phyloP scores from a whole-genome alignment of 1,140 invertebrate species.

The Eciton burchellii region DNA sequence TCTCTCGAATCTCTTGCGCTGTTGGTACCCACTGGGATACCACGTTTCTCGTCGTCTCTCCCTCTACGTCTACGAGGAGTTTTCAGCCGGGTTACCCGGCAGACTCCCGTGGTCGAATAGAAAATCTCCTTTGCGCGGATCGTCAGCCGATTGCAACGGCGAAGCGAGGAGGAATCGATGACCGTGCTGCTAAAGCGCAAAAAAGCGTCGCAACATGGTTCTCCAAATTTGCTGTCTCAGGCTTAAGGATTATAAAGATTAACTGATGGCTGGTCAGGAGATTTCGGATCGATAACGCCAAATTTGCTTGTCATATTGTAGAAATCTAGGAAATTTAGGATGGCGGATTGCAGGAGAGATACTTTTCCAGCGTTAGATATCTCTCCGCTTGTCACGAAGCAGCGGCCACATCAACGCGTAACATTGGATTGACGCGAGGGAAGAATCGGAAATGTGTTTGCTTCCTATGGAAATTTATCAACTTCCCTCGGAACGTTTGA shows the following conservation, averaged over 20 bases:
- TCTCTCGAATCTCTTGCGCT: slow-evolving; percentile 63
- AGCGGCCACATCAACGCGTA: too few relatives aligned
- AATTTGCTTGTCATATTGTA: background rate
- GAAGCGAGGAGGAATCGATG: slow-evolving; percentile 24
- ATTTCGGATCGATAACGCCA: background rate
- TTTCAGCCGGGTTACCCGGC: slow-evolving; percentile 44
- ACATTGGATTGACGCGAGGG: background rate
- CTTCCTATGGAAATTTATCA: background rate
- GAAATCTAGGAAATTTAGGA: background rate
- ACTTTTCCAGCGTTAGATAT: too few relatives aligned
- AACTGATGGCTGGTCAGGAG: too few relatives aligned
- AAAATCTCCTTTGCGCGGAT: slow-evolving; percentile 50
- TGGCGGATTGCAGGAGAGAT: too few relatives aligned
- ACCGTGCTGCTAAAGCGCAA: background rate
- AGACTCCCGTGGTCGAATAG: slow-evolving; percentile 44
- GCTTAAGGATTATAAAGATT: background rate
- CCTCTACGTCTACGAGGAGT: slow-evolving; percentile 56
- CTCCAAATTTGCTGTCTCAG: background rate
- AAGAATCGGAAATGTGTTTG: background rate
- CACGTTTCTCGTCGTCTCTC: slow-evolving; percentile 62
- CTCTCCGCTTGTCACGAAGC: too few relatives aligned
- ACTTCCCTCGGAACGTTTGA: background rate
- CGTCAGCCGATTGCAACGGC: slow-evolving; percentile 25
- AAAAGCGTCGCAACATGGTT: background rate
- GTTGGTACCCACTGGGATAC: slow-evolving; percentile 41